phyloP scores from a whole-genome alignment of 2,797 vertebrate species.

The Crax fasciolata region DNA sequence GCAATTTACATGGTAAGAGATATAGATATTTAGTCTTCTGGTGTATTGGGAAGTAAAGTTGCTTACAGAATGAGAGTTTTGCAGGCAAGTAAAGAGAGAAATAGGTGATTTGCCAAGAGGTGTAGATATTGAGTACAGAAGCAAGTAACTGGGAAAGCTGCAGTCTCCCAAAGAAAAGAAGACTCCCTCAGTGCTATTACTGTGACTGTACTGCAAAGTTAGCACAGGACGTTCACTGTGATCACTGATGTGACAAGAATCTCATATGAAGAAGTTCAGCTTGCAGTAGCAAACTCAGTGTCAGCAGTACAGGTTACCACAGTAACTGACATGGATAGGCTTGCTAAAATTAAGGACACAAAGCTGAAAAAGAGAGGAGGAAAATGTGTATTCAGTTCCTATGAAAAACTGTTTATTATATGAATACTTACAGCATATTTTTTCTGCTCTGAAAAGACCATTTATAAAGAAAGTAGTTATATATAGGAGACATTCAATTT shows the following conservation, averaged over 20 bases:
- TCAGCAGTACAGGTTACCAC: constrained; percentile 23
- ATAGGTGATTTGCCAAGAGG: neutral
- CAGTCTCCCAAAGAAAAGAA: neutral
- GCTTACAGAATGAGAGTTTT: neutral
- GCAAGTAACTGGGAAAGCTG: neutral
- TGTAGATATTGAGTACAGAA: neutral
- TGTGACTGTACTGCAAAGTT: neutral
- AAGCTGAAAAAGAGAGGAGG: neutral
- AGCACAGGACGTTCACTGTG: neutral
- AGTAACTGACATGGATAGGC: constrained; percentile 24
- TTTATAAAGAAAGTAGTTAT: neutral
- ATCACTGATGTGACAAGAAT: neutral
- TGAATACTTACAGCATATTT: neutral
- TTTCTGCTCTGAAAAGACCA: neutral
- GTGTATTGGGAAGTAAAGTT: neutral
- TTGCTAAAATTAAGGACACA: constrained; percentile 28
- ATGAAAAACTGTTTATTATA: neutral
- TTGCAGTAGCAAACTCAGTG: constrained; percentile 12
- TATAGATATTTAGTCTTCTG: neutral
- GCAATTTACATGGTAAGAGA: neutral
- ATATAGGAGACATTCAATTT: neutral
- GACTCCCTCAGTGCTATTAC: neutral
- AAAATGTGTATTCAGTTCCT: neutral
- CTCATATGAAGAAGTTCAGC: neutral
- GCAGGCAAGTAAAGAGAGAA: neutral